Evolutionary conservation across 2,113 vertebrate genomes (phyloP), one percentile per base, ranked within the genome.

Genomic region (Xenopus laevis): DNA sequence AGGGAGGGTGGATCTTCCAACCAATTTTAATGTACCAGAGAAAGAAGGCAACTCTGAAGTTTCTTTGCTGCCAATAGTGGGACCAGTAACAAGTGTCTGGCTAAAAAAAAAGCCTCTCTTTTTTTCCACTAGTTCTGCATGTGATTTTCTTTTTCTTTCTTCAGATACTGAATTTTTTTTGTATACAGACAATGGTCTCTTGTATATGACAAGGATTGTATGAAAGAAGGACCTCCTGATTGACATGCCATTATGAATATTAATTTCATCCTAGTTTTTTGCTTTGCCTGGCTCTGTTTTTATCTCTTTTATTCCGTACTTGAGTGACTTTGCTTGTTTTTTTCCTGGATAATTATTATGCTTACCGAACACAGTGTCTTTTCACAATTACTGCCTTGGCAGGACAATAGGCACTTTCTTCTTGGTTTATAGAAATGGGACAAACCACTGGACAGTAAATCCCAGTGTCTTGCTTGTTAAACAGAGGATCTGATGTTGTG

Each of bases 331-430:
- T 85, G 79, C 81, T 85, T 82, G 79, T 88, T 86, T 86, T 83
- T 72, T 79, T 27, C 23, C 84, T 87, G 79, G 79, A 85, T 85
- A 84, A 89, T 89, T 86, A 76, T 87, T 88, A 83, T 87, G 82
- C 86, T 91, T 88, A 82, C 78, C 83, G 73, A 83, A 80, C 78
- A 72, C 58, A 7, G 83, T 85, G 71, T 78, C 66, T 87, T 86
- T 86, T 85, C 82, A 86, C 84, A 87, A 86, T 91, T 85, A 87
- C 83, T 82, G 84, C 78, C 83, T 86, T 82, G 83, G 79, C 84
- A 80, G 88, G 80, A 92, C 89, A 91, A 91, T 86, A 79, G 84
- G 71, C 71, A 87, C 87, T 90, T 89, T 91, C 87, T 91, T 86
- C 84, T 78, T 81, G 81, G 82, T 77, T 79, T 30, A 78, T 82